Conservation (phyloP, 2,888 invertebrate genomes). For the Phorcus lineatus region DNA sequence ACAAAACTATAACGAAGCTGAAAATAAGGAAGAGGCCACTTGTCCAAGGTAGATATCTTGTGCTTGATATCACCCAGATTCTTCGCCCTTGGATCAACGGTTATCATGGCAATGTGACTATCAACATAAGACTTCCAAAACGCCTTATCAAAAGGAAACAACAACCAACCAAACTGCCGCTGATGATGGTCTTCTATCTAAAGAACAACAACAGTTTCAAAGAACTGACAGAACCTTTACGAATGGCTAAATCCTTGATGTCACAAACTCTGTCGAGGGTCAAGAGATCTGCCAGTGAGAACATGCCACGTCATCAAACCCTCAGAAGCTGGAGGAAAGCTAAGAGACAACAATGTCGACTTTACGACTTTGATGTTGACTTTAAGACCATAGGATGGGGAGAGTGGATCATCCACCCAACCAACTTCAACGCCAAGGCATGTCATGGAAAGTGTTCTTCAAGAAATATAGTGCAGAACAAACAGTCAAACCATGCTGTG, state of each 20-base stretch:
- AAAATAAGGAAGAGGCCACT: slow-evolving; percentile 33
- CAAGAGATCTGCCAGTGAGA: not conserved
- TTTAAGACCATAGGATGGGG: slow-evolving; percentile 72
- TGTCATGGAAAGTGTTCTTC: slow-evolving; percentile 70
- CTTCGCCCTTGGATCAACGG: slow-evolving; percentile 50
- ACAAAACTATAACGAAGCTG: slow-evolving; percentile 35
- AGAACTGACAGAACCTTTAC: slow-evolving; percentile 46
- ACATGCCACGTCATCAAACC: slow-evolving; percentile 31
- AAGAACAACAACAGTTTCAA: slow-evolving; percentile 56
- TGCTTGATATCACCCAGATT: slow-evolving; percentile 47
- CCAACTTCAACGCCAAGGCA: slow-evolving; percentile 66
- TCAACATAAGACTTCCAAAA: slow-evolving; percentile 34
- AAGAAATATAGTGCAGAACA: slow-evolving; percentile 57
- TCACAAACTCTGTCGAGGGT: not conserved
- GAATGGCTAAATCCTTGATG: not conserved
- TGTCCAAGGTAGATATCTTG: slow-evolving; percentile 37
- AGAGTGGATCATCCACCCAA: slow-evolving; percentile 72
- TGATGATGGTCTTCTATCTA: slow-evolving; percentile 45
- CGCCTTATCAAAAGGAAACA: not conserved
- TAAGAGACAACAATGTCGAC: slow-evolving; percentile 54
- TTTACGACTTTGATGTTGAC: slow-evolving; percentile 66
- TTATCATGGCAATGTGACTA: slow-evolving; percentile 52
- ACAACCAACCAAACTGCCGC: not conserved
- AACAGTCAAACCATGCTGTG: slow-evolving; percentile 73
- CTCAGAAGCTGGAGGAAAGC: slow-evolving; percentile 42